Conservation (phyloP, 64 coral and sea anemone species). For the Stylophora pistillata region DNA sequence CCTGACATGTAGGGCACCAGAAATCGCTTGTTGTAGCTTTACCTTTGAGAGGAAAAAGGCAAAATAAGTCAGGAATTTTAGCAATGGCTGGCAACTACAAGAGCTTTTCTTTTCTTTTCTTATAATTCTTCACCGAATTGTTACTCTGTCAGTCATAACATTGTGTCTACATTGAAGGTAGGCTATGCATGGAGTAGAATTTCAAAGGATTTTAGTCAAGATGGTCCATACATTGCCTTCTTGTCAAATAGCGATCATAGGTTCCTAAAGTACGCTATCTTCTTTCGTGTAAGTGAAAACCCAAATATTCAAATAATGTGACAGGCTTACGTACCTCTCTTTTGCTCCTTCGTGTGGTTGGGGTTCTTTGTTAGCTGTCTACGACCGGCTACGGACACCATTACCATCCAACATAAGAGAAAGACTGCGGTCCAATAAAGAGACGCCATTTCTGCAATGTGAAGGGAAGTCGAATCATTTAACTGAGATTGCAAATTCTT, state of each 20-base stretch:
- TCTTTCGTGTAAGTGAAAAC: too few species aligned
- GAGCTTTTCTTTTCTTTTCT: background rate
- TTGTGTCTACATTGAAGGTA: too few species aligned
- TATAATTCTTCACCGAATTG: background rate
- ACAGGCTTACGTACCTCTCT: background rate
- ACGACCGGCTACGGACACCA: background rate
- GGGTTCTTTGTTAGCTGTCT: background rate
- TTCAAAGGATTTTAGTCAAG: too few species aligned
- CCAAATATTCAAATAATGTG: too few species aligned
- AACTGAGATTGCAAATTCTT: too few species aligned
- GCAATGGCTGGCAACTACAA: too few species aligned
- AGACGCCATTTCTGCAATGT: constrained; percentile 7
- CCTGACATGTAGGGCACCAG: constrained; percentile 9
- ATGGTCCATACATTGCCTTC: too few species aligned
- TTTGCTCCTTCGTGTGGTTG: background rate
- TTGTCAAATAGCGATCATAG: too few species aligned
- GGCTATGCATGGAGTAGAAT: too few species aligned
- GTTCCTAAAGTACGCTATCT: too few species aligned
- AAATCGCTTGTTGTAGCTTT: background rate
- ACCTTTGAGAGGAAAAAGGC: background rate
- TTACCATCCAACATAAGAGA: background rate
- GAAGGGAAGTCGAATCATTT: background rate
- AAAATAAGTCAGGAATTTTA: background rate
- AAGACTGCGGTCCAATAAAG: background rate
- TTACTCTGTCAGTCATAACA: too few species aligned